A percentile compares a stretch with the other conserved stretches of the same genome.
Conservation (phyloP, 1,140 invertebrate species). For the Choristoneura fumiferana region DNA sequence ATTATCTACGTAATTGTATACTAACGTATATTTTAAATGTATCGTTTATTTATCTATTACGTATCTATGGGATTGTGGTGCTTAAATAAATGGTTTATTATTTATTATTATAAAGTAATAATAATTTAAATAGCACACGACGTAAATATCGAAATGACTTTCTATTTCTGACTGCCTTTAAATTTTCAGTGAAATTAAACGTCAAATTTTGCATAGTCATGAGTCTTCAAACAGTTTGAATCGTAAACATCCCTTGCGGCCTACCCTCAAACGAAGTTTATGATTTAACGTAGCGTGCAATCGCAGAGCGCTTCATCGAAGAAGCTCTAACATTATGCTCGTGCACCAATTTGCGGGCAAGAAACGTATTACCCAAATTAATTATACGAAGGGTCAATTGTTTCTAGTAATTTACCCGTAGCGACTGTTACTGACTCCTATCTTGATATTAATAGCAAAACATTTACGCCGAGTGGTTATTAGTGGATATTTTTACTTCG, state of each 20-base stretch:
- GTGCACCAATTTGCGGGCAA: neutral
- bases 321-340: neutral
- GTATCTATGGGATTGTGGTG: no score
- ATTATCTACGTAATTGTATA: no score
- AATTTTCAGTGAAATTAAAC: neutral
- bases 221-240: neutral
- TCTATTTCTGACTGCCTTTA: no score
- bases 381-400: neutral
- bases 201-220: neutral
- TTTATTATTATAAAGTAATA: no score
- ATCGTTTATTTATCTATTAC: no score
- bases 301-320: neutral
- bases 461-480: no score
- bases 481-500: no score
- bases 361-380: constrained; percentile 4
- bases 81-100: no score
- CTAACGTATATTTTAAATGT: no score
- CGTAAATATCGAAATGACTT: no score
- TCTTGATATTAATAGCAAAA: neutral
- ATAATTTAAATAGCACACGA: no score
- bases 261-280: neutral
- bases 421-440: neutral
- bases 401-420: neutral
- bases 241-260: constrained; percentile 5
- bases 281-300: neutral